Percentiles rank a stretch among this genome's conserved stretches.
Conservation (phyloP, 2,113 vertebrate genomes). For the Pluvialis apricaria region DNA sequence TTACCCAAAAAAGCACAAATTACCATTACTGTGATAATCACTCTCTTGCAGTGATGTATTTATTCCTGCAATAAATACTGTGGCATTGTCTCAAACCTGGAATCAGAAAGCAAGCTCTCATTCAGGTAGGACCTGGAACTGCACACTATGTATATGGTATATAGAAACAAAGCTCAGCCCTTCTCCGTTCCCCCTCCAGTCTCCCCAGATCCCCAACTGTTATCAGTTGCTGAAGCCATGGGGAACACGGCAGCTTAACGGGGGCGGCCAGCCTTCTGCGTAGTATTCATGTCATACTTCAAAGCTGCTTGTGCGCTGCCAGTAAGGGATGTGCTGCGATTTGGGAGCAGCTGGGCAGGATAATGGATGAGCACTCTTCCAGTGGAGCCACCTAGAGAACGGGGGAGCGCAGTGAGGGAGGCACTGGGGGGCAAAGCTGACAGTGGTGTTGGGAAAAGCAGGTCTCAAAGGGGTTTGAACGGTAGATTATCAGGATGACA, state of each 20-base stretch:
- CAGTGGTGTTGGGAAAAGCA: accelerated
- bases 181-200: not conserved
- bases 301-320: not conserved
- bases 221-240: not conserved
- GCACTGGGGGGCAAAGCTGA: not conserved
- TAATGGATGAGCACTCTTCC: accelerated
- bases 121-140: not conserved
- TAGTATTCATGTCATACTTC: accelerated
- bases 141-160: accelerated
- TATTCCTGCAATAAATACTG: not conserved
- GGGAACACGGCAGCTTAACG: not conserved
- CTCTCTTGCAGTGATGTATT: no score
- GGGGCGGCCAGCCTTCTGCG: not conserved
- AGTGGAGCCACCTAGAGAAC: not conserved
- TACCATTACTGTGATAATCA: not conserved
- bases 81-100: not conserved
- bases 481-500: not conserved
- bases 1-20: not conserved
- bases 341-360: not conserved
- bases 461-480: not conserved
- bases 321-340: accelerated
- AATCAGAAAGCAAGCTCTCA: not conserved
- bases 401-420: accelerated
- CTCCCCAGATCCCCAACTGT: not conserved
- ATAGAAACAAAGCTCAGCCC: not conserved